These are phyloP conservation scores for Leguminivora glycinivorella DNA, from an alignment of 1,140 invertebrate genomes.

Conservation along the genomic window DNA sequence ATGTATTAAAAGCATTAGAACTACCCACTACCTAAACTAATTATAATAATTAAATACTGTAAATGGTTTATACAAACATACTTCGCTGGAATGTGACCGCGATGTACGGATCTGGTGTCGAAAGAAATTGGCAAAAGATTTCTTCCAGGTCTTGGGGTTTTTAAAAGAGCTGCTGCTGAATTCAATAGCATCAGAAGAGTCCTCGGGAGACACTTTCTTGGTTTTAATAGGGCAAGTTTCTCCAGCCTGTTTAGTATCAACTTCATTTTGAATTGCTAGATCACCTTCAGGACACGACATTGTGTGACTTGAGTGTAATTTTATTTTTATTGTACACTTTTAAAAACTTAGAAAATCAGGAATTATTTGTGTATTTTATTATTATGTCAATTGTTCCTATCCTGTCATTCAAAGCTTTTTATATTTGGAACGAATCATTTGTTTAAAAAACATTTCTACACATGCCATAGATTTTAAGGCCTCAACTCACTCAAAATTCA, in stretches of 20 bases:
- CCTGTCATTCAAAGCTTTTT: neutral
- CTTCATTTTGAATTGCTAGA: constrained; percentile 48
- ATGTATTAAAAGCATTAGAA: too few species aligned
- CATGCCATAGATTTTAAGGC: constrained; percentile 2
- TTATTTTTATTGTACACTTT: constrained; percentile 14
- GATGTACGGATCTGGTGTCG: constrained; percentile 61
- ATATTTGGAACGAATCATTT: constrained; percentile 4
- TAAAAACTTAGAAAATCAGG: constrained; percentile 21
- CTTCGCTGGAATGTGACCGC: neutral
- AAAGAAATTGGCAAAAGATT: constrained; percentile 69
- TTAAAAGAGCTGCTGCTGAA: constrained; percentile 54
- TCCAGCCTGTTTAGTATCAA: constrained; percentile 49
- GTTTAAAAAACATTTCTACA: neutral
- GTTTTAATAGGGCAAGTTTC: constrained; percentile 48
- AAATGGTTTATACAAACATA: neutral
- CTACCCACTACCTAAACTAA: too few species aligned
- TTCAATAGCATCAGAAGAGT: constrained; percentile 48
- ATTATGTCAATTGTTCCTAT: constrained; percentile 21
- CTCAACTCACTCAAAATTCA: too few species aligned
- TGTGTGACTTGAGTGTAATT: constrained; percentile 17
- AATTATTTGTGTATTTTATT: constrained; percentile 13
- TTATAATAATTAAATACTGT: too few species aligned
- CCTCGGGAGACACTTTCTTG: constrained; percentile 56
- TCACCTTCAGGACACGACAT: constrained; percentile 51
- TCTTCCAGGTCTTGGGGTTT: constrained; percentile 69